Percentiles rank a stretch among this genome's conserved stretches.
Conservation (phyloP, 2,113 vertebrate species). For the Nesoenas mayeri region DNA sequence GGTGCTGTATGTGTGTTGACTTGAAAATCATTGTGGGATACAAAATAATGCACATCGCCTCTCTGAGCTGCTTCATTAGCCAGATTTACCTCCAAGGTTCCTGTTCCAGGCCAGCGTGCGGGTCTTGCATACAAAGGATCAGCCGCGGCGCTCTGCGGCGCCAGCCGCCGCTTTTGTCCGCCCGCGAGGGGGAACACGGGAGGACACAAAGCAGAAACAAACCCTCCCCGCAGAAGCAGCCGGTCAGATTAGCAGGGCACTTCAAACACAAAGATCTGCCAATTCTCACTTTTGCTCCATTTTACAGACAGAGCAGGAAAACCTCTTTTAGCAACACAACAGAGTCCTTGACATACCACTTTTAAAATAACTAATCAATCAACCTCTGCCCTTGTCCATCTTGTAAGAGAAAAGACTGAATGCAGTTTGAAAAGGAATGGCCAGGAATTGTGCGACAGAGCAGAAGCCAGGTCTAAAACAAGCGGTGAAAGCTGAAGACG, state of each 20-base stretch:
- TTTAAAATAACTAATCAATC: slow-evolving; percentile 33
- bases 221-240: slow-evolving; percentile 16
- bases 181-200: not conserved
- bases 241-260: slow-evolving; percentile 52
- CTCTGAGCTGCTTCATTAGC: slow-evolving; percentile 67
- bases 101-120: slow-evolving; percentile 57
- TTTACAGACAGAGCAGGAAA: slow-evolving; percentile 21
- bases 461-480: not conserved
- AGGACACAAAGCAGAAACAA: slow-evolving; percentile 45
- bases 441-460: slow-evolving; percentile 2
- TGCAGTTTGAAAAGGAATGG: not conserved
- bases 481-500: not conserved
- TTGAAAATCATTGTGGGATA: slow-evolving; percentile 63
- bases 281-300: slow-evolving; percentile 20
- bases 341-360: slow-evolving; percentile 5
- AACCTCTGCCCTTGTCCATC: not conserved
- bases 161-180: slow-evolving; percentile 41
- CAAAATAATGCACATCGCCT: slow-evolving; percentile 33
- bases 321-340: slow-evolving; percentile 37
- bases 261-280: slow-evolving; percentile 51
- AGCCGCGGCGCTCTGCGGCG: not conserved
- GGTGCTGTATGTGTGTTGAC: slow-evolving; percentile 26
- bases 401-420: not conserved
- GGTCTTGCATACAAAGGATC: slow-evolving; percentile 50
- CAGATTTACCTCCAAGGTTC: slow-evolving; percentile 71